Percentiles rank a stretch among this genome's conserved stretches.
Conservation (phyloP, 2,113 vertebrate genomes). For the Bostrychus sinensis region DNA sequence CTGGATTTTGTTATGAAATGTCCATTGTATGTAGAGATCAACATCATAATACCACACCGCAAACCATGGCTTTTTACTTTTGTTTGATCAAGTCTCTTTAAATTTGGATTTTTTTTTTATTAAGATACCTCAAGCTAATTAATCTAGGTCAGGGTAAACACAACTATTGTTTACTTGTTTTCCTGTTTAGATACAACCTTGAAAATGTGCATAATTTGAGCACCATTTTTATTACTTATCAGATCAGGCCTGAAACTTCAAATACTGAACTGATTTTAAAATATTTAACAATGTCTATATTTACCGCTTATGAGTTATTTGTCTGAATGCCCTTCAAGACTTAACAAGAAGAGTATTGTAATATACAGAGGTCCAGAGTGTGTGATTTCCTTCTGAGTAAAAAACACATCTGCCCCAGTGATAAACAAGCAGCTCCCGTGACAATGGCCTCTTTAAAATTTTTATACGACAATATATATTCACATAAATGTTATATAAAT, state of each 20-base stretch:
- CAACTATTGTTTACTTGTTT: conserved; percentile 2
- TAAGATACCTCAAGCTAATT: neutral
- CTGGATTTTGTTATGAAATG: too few species aligned
- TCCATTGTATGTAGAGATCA: too few species aligned
- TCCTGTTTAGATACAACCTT: neutral
- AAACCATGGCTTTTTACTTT: too few species aligned
- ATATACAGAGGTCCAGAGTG: neutral
- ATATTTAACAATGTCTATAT: too few species aligned
- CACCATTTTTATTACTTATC: neutral
- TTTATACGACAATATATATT: conserved; percentile 43
- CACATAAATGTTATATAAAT: conserved; percentile 55
- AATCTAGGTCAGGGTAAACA: neutral
- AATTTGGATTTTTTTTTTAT: neutral
- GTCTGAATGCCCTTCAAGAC: neutral
- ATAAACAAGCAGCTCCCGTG: conserved; percentile 28
- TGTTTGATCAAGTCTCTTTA: neutral
- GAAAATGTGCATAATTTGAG: neutral
- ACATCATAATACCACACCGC: too few species aligned
- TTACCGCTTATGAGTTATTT: too few species aligned
- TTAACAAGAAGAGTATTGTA: neutral
- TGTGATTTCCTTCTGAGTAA: conserved; percentile 3
- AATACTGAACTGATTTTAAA: neutral
- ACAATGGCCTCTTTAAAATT: conserved; percentile 26
- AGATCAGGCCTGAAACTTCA: too few species aligned
- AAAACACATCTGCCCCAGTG: conserved; percentile 4